Base-by-base conservation (phyloP, 2,113 vertebrate species). In the Dolichallabes microphthalmus region DNA sequence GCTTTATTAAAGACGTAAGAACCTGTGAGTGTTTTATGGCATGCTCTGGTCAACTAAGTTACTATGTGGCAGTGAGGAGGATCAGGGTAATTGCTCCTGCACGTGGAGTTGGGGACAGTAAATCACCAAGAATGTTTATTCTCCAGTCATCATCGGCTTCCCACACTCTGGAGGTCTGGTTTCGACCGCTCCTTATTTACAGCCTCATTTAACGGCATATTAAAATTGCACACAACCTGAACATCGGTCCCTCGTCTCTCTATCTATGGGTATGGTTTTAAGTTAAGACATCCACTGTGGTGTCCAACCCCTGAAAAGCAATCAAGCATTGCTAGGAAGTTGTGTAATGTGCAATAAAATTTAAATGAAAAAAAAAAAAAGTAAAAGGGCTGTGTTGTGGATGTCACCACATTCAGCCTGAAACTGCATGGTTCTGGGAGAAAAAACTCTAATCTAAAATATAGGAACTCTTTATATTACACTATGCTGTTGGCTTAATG, bases 11-110 rank as follows among this genome's bases (percentile, higher is more conserved):
- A 25, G 35, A 45, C 60, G 58, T 4, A 45, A 76, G 69, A 61
- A 63, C 55, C 74, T 84, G 45, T 78, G 32, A 76, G n/a, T 86
- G 84, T 83, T 86, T 83, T 88, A 80, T 86, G 80, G 80, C 58
- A 58, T 82, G 50, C 52, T 22, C 35, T 50, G 80, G 52, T 66
- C 55, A 82, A 53, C 17, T 35, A 19, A 19, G 52, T 77, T 35
- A 53, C 20, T 27, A 35, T n/a, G 39, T 19, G 27, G 55, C 22
- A 27, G 22, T 22, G 22, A 58, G 25, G 60, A 75, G 63, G 61
- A 79, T 79, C 81, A 58, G 52, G 52, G n/a, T 81, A 55, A 83
- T 57, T 57, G 79, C 61, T 81, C 52, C 64, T 84, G 50, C n/a
- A 77, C 9, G 14, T 53, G 60, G 13, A 74, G 22, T 55, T 30